Evolutionary conservation across 2,888 invertebrate genomes (phyloP), one percentile per base, ranked within the genome.

Genomic region (Sepioteuthis lessoniana): DNA sequence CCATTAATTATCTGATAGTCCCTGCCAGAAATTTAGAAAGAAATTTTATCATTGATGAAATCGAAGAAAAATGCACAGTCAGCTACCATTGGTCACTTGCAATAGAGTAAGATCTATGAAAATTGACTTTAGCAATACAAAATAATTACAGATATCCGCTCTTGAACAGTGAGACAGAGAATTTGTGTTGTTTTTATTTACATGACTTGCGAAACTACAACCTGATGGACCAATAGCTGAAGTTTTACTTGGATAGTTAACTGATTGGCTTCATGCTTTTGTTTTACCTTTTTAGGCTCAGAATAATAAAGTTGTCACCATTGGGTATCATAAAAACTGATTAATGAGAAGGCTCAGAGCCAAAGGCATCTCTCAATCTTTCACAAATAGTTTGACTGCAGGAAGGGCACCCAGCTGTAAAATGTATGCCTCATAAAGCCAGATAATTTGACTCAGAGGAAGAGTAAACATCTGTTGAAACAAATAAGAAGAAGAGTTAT

Each of bases 391-490:
- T 76, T 76, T 76, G n/a, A 16, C 76, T 76, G n/a, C n/a, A 76
- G 76, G n/a, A 76, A 76, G n/a, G n/a, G 76, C n/a, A 76, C 16
- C 76, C 76, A 76, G 76, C 76, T 76, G 76, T 76, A 76, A 76
- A 76, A 76, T n/a, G n/a, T n/a, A 76, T 35, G 76, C 76, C n/a
- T 76, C 76, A 76, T 76, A 76, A 76, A 76, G 76, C n/a, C 2
- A 19, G n/a, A 76, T 76, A 76, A 76, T 76, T 76, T 76, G 76
- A 76, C 76, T 31, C 13, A n/a, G n/a, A n/a, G 19, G 25, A n/a
- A 76, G n/a, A 76, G 76, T n/a, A 76, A 76, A 76, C 76, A 76
- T 10, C 76, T 76, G 76, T 35, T 76, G 76, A 76, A n/a, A 16
- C 76, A n/a, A 76, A n/a, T n/a, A n/a, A 42, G 42, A 42, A 19